Evolutionary conservation across 1,140 invertebrate genomes (phyloP), one percentile per base, ranked within the genome.

Genomic region (Condylostylus longicornis): DNA sequence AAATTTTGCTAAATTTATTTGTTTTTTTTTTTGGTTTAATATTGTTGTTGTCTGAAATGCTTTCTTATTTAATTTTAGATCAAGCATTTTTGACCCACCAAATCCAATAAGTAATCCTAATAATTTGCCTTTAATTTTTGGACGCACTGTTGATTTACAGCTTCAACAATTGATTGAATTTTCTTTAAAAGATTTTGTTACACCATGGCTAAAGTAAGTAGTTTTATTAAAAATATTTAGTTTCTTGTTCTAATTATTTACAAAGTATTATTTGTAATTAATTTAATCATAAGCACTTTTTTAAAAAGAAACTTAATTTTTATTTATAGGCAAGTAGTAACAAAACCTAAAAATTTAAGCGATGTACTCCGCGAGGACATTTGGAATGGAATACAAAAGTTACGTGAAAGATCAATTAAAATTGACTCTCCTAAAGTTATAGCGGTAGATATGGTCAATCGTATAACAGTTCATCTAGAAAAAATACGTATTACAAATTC

Each of bases 351-450:
- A 39, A 60, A 70, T 17, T 64, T 74, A 10, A 65, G 73, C 29
- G 69, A 73, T 46, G 70, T 69, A 36, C 71, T 72, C 53, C 88
- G 87, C 48, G 74, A 81, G 53, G 84, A 89, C 54, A 59, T 84
- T 19, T 88, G 85, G 85, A 72, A 75, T 40, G 75, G 75, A 18
- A 68, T 83, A 40, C 72, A 82, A 53, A 80, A 75, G 60, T 56
- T 89, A 10, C 75, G 82, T 51, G 74, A 78, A 15, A 67, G 79
- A 43, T 59, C 86, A 15, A 65, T 69, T 2, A 71, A 72, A 53
- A 70, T 90, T 30, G 84, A 90, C 63, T 74, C 78, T 18, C 77
- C 84, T 31, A 82, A 83, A 58, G 64, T 90, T 15, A 71, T 90
- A 27, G 82, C 84, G 4, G 75, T 73, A 51, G 83, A 82, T 61